Conservation (phyloP, 2,888 invertebrate genomes). For the Glyphotaelius pellucidus region DNA sequence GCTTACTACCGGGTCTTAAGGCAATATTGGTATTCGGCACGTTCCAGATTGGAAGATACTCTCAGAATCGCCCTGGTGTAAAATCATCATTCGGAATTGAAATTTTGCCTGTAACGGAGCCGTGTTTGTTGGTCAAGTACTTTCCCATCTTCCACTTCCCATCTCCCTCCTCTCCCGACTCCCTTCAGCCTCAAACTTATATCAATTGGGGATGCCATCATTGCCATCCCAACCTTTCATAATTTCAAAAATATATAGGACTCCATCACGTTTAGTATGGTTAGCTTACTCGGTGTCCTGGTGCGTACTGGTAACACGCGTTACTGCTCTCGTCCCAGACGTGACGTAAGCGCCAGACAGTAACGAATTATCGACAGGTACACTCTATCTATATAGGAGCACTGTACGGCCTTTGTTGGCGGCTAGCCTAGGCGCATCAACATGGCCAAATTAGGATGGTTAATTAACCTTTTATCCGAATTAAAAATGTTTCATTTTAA, state of each 20-base stretch:
- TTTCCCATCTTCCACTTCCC: background rate
- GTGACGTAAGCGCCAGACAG: conserved; percentile 48
- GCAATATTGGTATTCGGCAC: too few relatives aligned
- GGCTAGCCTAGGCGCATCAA: background rate
- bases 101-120: too few relatives aligned
- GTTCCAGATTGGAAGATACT: too few relatives aligned
- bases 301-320: conserved; percentile 34
- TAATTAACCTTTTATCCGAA: background rate
- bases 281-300: conserved; percentile 21
- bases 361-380: conserved; percentile 14
- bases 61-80: too few relatives aligned
- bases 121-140: too few relatives aligned
- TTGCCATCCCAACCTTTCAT: too few relatives aligned
- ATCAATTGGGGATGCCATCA: too few relatives aligned
- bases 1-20: too few relatives aligned
- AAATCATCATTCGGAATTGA: too few relatives aligned
- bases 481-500: background rate
- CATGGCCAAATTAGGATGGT: conserved; percentile 11
- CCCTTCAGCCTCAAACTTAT: background rate
- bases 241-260: too few relatives aligned
- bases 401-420: background rate
- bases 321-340: conserved; percentile 37
- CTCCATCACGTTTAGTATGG: background rate
- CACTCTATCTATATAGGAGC: background rate
- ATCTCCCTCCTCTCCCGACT: background rate